Base-by-base conservation (phyloP, 2,888 invertebrate species). In the Cheilosia pagana region DNA sequence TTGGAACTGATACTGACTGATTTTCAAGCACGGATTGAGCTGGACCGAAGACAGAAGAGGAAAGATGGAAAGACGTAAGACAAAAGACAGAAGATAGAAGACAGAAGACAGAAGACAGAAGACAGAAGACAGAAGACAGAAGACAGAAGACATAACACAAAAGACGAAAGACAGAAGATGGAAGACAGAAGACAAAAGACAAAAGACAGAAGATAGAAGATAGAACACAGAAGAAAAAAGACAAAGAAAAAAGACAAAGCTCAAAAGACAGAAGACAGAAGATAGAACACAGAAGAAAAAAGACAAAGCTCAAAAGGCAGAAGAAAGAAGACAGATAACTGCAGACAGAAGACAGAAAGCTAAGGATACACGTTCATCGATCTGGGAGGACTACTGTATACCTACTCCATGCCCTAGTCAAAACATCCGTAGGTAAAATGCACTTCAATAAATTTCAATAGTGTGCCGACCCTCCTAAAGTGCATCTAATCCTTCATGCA, bases 61-160 rank as follows among this genome's bases (percentile, higher is more conserved):
- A 3, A 41, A n/a, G n/a, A 41, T 2, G 10, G 39, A 41, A 4
- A 14, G 14, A 41, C 41, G n/a, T n/a, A 41, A n/a, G n/a, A 41
- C 41, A n/a, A n/a, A 41, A n/a, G 41, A 14, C 41, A 41, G n/a
- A 41, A n/a, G 41, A n/a, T 0, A 41, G 12, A 14, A n/a, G 41
- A 2, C 41, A n/a, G 41, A 41, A n/a, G 41, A 41, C 41, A 41
- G 41, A 41, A n/a, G n/a, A 41, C 41, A 41, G n/a, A 41, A n/a
- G 41, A 41, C 41, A 41, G 41, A 41, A n/a, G 41, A 41, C 41
- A 41, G 41, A 41, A n/a, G 41, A 41, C n/a, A 41, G 41, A 41
- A n/a, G 41, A 41, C n/a, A n/a, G 41, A 41, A n/a, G 41, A n/a
- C n/a, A 41, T 4, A 41, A n/a, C n/a, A n/a, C 41, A 43, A 5